phyloP scores from a whole-genome alignment of 2,113 vertebrate genomes.

The Oceanites oceanicus region DNA sequence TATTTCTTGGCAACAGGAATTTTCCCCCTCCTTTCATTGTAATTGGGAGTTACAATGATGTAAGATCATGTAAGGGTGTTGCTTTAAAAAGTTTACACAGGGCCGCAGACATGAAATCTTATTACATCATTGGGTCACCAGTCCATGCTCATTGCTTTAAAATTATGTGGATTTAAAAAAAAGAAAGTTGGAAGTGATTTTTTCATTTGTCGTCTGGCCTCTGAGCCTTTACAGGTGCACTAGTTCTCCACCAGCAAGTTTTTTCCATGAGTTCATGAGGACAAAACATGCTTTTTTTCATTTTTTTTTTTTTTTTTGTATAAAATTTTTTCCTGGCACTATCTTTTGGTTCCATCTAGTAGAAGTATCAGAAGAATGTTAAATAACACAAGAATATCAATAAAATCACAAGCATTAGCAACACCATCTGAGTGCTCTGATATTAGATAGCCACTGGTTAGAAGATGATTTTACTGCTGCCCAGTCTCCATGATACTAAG shows the following conservation, averaged over 20 bases:
- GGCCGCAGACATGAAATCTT: not conserved
- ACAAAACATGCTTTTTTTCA: not conserved
- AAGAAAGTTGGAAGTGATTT: not conserved
- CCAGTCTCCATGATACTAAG: not conserved
- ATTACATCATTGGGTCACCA: not conserved
- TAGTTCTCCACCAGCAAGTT: not conserved
- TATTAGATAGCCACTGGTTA: not conserved
- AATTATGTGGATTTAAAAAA: not conserved
- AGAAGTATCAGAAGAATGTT: not conserved
- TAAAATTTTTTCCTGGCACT: not conserved
- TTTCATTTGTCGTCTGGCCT: conserved; percentile 10
- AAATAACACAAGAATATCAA: not conserved
- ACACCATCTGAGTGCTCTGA: not conserved
- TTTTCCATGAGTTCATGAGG: conserved; percentile 9
- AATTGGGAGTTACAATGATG: not conserved
- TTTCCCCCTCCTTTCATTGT: not conserved
- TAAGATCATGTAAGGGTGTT: not conserved
- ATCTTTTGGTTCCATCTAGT: not conserved
- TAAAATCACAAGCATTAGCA: not conserved
- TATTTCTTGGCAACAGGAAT: conserved; percentile 12
- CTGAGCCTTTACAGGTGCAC: conserved; percentile 27
- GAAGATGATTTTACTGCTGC: not conserved
- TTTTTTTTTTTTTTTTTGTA: not conserved
- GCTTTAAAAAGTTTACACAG: not conserved
- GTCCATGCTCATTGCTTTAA: not conserved